Conservation (phyloP, 2,113 vertebrate species). For the Aptenodytes forsteri region DNA sequence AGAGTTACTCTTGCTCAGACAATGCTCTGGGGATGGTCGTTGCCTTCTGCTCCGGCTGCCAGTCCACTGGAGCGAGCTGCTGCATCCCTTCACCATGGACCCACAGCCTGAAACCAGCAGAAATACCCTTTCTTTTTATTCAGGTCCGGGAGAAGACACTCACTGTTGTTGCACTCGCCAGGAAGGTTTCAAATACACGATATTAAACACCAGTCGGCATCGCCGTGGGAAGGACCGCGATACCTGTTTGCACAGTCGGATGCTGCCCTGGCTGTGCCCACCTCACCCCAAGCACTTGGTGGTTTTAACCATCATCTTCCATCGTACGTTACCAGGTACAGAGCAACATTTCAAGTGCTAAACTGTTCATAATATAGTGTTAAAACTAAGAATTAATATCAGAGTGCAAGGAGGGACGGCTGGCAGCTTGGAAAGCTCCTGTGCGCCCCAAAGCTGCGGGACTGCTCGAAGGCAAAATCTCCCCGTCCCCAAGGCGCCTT, state of each 20-base stretch:
- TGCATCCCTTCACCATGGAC: accelerated
- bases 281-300: accelerated
- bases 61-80: accelerated
- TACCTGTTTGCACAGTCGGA: accelerated
- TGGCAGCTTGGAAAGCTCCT: background rate
- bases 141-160: background rate
- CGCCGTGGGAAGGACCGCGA: accelerated
- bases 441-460: background rate
- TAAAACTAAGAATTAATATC: background rate
- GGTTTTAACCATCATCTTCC: background rate
- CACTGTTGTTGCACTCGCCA: accelerated
- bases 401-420: background rate
- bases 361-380: background rate
- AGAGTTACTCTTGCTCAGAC: background rate
- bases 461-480: background rate
- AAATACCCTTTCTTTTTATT: background rate
- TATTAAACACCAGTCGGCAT: accelerated
- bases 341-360: background rate
- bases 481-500: background rate
- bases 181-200: accelerated
- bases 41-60: background rate
- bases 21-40: background rate
- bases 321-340: accelerated
- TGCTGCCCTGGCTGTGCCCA: background rate
- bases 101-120: background rate